Conservation (phyloP, 1,140 invertebrate species). For the Drosophila albomicans region DNA sequence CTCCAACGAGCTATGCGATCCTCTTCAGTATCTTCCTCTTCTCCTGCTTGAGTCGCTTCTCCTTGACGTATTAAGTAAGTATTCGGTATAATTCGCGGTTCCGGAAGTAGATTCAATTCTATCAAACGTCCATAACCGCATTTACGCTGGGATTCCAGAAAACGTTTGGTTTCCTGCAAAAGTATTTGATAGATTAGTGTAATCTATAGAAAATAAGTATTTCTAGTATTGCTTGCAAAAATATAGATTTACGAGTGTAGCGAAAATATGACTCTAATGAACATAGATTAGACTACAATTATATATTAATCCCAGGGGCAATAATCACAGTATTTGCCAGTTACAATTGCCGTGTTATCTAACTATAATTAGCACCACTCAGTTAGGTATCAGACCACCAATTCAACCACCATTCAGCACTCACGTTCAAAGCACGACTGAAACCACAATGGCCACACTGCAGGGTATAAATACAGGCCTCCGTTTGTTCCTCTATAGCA, state of each 20-base stretch:
- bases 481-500: slow-evolving; percentile 12
- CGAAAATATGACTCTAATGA: not conserved
- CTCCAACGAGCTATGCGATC: slow-evolving; percentile 14
- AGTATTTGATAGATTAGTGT: not conserved
- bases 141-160: slow-evolving; percentile 40
- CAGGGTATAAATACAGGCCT: slow-evolving; percentile 52
- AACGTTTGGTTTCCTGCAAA: slow-evolving; percentile 55
- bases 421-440: slow-evolving; percentile 41
- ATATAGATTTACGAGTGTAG: not conserved
- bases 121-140: slow-evolving; percentile 56
- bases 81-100: slow-evolving; percentile 36
- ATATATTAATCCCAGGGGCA: not conserved
- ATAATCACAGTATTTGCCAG: slow-evolving; percentile 1
- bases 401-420: slow-evolving; percentile 4
- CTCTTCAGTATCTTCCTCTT: not conserved
- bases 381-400: not conserved
- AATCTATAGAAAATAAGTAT: not conserved
- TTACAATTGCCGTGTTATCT: slow-evolving; percentile 6
- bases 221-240: not conserved
- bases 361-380: slow-evolving; percentile 13
- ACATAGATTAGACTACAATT: slow-evolving; percentile 3
- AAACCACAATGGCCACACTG: slow-evolving; percentile 27
- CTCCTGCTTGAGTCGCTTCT: slow-evolving; percentile 35
- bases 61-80: slow-evolving; percentile 40
- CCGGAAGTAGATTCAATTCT: slow-evolving; percentile 51